These are phyloP conservation scores for Anthonomus grandis DNA, from an alignment of 1,140 invertebrate species.

Conservation along the genomic window DNA sequence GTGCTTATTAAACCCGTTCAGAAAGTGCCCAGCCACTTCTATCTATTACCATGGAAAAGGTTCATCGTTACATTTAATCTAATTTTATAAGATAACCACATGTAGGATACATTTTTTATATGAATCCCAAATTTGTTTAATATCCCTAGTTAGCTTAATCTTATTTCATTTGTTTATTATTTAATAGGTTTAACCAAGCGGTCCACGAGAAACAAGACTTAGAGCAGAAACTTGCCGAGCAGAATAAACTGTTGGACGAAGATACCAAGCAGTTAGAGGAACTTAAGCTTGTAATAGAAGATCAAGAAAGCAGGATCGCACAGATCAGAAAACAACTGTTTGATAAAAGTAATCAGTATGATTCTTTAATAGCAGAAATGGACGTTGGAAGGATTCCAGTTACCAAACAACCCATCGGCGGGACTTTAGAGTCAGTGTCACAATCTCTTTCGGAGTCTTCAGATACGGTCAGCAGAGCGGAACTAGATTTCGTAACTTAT, in stretches of 20 bases:
- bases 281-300: conserved; percentile 57
- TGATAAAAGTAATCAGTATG: conserved; percentile 57
- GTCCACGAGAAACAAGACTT: conserved; percentile 22
- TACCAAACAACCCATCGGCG: conserved; percentile 23
- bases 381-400: conserved; percentile 35
- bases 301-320: conserved; percentile 66
- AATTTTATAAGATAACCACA: no score
- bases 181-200: conserved; percentile 17
- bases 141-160: no score
- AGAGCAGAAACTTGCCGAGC: conserved; percentile 51
- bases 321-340: conserved; percentile 62
- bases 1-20: no score
- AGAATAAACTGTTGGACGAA: conserved; percentile 54
- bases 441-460: conserved; percentile 17
- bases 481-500: conserved; percentile 78
- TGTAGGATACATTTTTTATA: no score
- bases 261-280: conserved; percentile 53
- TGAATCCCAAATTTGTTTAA: no score
- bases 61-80: no score
- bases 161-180: background rate
- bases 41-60: no score
- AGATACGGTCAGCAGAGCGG: conserved; percentile 52
- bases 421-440: background rate
- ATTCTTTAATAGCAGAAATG: conserved; percentile 48
- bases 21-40: no score